These are phyloP conservation scores for Choreutis nemorana DNA, from an alignment of 2,888 invertebrate genomes.

Conservation along the genomic window DNA sequence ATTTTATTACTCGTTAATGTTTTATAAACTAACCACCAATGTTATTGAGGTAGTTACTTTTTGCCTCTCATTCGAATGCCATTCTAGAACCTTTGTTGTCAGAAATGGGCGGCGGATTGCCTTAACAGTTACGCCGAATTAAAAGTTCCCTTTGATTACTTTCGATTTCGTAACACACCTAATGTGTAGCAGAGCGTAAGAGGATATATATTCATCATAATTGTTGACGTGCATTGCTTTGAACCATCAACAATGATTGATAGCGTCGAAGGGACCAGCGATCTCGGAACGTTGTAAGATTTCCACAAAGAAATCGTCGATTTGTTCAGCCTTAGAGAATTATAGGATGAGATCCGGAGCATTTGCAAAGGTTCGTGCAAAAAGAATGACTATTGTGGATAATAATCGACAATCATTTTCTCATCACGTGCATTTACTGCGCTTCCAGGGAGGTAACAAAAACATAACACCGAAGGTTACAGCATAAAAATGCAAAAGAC, in stretches of 20 bases:
- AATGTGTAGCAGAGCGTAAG: not conserved
- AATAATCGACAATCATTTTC: not conserved
- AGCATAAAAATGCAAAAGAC: not conserved
- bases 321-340: no score
- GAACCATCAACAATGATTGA: not conserved
- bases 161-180: no score
- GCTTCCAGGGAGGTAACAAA: not conserved
- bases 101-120: no score
- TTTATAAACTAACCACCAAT: no score
- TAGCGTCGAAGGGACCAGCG: not conserved
- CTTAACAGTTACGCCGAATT: no score
- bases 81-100: no score
- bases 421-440: not conserved
- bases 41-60: no score
- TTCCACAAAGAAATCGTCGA: no score
- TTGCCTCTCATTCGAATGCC: no score
- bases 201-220: not conserved
- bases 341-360: no score
- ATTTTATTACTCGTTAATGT: no score
- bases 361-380: not conserved
- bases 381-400: conserved; percentile 1
- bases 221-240: not conserved
- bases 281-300: not conserved
- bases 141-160: no score
- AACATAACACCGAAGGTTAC: conserved; percentile 2